These are phyloP conservation scores for Stomatorhinus walkeri DNA, from an alignment of 2,797 vertebrate genomes.

Conservation along the genomic window DNA sequence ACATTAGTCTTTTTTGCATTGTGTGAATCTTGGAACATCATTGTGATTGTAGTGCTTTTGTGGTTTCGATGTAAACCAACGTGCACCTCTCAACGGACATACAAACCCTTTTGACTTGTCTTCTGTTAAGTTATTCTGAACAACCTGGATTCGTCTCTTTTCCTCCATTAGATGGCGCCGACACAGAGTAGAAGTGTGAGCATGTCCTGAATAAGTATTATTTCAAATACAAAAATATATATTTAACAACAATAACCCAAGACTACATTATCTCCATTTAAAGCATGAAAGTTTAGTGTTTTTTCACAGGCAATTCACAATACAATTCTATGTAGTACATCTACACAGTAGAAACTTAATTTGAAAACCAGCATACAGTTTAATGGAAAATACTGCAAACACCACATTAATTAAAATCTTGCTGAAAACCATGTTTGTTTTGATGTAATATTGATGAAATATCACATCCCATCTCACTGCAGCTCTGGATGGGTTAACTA, in stretches of 20 bases:
- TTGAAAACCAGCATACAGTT: conserved; percentile 5
- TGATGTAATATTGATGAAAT: neutral
- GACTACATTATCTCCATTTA: neutral
- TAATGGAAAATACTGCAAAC: conserved; percentile 7
- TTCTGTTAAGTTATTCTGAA: neutral
- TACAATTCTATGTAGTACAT: neutral
- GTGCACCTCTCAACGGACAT: neutral
- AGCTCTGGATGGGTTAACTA: neutral
- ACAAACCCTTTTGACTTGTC: neutral
- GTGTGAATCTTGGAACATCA: neutral
- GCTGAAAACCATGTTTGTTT: neutral
- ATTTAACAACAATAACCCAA: neutral
- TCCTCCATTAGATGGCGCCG: conserved; percentile 51
- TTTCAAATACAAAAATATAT: neutral
- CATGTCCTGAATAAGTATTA: neutral
- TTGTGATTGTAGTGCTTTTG: neutral
- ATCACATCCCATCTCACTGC: neutral
- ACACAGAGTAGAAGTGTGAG: neutral
- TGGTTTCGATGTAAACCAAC: neutral
- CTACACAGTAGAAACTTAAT: neutral
- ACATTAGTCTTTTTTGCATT: neutral
- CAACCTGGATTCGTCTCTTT: neutral
- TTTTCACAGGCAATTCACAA: neutral
- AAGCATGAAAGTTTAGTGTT: neutral
- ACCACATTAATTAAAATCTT: neutral